These are phyloP conservation scores for Cephonodes hylas DNA, from an alignment of 2,888 invertebrate species.

Conservation along the genomic window DNA sequence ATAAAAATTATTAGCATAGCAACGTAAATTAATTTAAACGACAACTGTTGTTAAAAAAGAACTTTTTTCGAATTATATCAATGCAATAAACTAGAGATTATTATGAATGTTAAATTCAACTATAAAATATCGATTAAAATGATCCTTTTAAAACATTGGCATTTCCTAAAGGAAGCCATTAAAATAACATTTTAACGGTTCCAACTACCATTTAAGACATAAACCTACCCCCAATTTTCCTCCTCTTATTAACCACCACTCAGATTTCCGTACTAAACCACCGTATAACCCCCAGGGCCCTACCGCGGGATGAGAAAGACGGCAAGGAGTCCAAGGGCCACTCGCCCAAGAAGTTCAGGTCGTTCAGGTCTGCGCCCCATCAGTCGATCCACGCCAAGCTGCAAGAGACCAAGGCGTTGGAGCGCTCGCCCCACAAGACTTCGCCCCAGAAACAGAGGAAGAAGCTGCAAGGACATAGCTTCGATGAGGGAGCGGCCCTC, in stretches of 20 bases:
- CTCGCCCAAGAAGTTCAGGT: constrained; percentile 85
- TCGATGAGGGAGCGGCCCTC: constrained; percentile 72
- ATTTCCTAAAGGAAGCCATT: not conserved
- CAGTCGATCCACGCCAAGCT: constrained; percentile 80
- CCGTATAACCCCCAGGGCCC: constrained; percentile 77
- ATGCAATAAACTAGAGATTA: too few relatives aligned
- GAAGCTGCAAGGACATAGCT: constrained; percentile 76
- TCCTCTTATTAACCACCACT: not conserved
- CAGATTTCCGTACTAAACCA: not conserved
- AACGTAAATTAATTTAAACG: too few relatives aligned
- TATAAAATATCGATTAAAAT: too few relatives aligned
- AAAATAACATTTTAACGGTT: not conserved
- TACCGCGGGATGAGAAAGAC: constrained; percentile 92
- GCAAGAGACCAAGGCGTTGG: constrained; percentile 83
- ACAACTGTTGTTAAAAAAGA: too few relatives aligned
- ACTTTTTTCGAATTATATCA: too few relatives aligned
- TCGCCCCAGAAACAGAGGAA: constrained; percentile 82
- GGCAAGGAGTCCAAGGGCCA: constrained; percentile 89
- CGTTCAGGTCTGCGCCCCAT: constrained; percentile 81
- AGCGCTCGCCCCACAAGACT: constrained; percentile 82
- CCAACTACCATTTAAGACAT: not conserved
- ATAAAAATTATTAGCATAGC: too few relatives aligned
- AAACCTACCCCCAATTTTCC: not conserved
- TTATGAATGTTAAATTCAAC: too few relatives aligned
- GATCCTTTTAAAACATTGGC: too few relatives aligned